Evolutionary conservation across 2,113 vertebrate species (phyloP).

Genomic region (Thunnus thynnus): DNA sequence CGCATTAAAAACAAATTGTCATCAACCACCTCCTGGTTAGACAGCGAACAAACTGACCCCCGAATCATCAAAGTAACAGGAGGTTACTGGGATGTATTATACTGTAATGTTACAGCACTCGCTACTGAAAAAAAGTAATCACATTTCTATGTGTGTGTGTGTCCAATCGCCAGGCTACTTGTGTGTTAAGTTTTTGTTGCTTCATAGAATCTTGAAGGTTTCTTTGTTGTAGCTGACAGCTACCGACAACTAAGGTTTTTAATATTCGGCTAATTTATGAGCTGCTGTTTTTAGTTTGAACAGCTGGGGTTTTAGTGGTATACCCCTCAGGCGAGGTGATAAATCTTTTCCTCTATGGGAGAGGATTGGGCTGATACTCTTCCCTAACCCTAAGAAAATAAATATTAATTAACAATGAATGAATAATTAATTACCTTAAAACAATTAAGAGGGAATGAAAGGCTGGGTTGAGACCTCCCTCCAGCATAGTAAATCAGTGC

Average conservation of each 20-base stretch:
- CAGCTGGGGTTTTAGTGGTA: conserved; percentile 38
- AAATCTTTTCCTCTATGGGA: conserved; percentile 52
- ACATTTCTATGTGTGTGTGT: no score
- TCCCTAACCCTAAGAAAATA: background rate
- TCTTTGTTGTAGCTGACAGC: background rate
- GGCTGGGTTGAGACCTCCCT: conserved; percentile 3
- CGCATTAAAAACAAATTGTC: no score
- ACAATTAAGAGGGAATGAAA: background rate
- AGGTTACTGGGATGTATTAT: no score
- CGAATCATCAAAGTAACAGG: no score
- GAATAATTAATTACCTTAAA: conserved; percentile 6
- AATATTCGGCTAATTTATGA: conserved; percentile 44
- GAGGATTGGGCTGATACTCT: conserved; percentile 23
- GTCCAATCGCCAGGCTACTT: no score
- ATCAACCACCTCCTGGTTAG: no score
- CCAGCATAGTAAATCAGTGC: conserved; percentile 29
- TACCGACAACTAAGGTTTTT: background rate
- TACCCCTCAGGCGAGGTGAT: conserved; percentile 42
- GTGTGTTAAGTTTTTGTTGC: background rate
- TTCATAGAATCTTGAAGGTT: background rate
- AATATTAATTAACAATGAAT: conserved; percentile 14
- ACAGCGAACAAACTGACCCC: no score
- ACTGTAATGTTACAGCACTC: no score
- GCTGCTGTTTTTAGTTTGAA: conserved; percentile 30
- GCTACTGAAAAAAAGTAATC: no score